phyloP scores from a whole-genome alignment of 1,140 invertebrate species.

The Saccostrea echinata region DNA sequence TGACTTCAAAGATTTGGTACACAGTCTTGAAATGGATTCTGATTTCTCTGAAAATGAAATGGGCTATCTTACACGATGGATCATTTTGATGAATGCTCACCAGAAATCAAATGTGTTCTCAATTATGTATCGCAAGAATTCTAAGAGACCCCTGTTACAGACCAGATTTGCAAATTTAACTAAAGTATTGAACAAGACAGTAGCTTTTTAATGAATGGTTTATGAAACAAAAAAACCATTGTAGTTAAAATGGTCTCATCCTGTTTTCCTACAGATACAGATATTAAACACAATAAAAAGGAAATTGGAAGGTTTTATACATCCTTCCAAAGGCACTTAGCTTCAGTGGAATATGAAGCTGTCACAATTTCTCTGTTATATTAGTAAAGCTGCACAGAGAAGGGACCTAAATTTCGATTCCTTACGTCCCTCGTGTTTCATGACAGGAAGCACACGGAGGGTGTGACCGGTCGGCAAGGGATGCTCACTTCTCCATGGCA shows the following conservation, averaged over 20 bases:
- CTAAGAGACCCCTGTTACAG: neutral
- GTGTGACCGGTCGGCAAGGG: no score
- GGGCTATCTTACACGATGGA: no score
- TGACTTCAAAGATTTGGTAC: no score
- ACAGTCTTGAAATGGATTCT: no score
- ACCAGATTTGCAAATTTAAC: neutral
- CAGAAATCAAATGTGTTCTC: no score
- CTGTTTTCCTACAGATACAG: conserved; percentile 1
- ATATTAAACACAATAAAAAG: neutral
- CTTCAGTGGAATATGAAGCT: conserved; percentile 28
- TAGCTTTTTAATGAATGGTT: conserved; percentile 33
- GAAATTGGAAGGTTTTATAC: conserved; percentile 30
- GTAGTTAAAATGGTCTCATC: neutral
- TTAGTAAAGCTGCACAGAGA: neutral
- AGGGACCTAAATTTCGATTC: neutral
- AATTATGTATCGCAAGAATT: no score
- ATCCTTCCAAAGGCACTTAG: neutral
- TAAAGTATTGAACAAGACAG: neutral
- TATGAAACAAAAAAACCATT: neutral
- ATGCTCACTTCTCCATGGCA: no score
- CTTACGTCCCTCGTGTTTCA: conserved; percentile 22
- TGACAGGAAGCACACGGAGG: no score
- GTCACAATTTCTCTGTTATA: neutral
- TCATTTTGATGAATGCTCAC: no score
- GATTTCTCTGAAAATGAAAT: no score